Conservation (phyloP, 2,797 vertebrate genomes). For the Heliangelus exortis region DNA sequence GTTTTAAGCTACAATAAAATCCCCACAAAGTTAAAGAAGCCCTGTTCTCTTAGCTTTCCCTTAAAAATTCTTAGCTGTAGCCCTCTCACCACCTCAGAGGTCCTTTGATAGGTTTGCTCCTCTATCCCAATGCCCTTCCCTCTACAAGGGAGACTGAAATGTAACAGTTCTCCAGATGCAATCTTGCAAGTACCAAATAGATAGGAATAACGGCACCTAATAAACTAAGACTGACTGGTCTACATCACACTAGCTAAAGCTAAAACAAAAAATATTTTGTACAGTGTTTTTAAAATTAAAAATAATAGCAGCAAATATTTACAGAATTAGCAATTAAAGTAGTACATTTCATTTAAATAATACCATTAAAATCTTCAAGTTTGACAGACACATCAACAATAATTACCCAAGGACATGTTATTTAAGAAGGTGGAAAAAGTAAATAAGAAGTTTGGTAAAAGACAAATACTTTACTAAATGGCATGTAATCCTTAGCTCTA, state of each 20-base stretch:
- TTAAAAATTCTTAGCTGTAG: not conserved
- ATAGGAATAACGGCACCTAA: not conserved
- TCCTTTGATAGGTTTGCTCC: not conserved
- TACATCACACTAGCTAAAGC: not conserved
- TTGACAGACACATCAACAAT: not conserved
- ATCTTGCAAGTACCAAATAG: not conserved
- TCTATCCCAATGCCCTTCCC: not conserved
- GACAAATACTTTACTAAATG: not conserved
- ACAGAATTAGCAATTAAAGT: not conserved
- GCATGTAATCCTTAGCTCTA: not conserved
- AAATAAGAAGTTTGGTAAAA: not conserved
- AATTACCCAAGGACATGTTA: not conserved
- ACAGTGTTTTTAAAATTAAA: not conserved
- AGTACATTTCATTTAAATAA: not conserved
- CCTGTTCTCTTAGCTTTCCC: not conserved
- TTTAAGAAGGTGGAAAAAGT: not conserved
- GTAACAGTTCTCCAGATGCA: not conserved
- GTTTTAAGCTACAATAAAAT: not conserved
- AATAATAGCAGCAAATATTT: not conserved
- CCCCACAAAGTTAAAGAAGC: not conserved
- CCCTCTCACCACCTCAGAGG: not conserved
- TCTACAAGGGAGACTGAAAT: not conserved
- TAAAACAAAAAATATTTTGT: not conserved
- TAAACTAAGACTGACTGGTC: no score
- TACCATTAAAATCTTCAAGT: not conserved